Evolutionary conservation across 2,888 invertebrate species (phyloP).

Genomic region (Caradrina clavipalpis): DNA sequence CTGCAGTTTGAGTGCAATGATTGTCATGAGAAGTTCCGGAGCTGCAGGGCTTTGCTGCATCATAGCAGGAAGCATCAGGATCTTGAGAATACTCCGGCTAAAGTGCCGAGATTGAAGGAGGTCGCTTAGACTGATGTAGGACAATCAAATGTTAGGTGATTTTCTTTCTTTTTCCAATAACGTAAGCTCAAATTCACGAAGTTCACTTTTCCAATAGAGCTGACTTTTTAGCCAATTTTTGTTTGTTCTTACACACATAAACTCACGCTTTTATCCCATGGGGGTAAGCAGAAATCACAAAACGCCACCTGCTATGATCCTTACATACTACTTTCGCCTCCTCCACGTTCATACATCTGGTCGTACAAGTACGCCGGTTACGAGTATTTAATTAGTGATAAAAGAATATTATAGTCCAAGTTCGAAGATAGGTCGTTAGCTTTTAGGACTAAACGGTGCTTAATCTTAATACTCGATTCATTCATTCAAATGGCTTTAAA

Average conservation of each 20-base stretch:
- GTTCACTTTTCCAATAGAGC: not conserved
- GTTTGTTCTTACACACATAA: not conserved
- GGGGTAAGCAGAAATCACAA: too few species aligned
- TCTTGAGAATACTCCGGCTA: conserved; percentile 14
- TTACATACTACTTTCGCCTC: too few species aligned
- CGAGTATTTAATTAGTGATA: too few species aligned
- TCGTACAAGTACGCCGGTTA: too few species aligned
- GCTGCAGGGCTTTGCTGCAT: conserved; percentile 75
- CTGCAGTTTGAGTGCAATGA: conserved; percentile 73
- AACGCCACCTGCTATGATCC: too few species aligned
- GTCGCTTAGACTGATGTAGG: conserved; percentile 3
- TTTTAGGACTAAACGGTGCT: not conserved
- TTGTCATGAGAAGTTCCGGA: conserved; percentile 79
- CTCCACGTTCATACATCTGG: too few species aligned
- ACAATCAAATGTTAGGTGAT: not conserved
- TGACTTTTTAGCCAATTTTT: too few species aligned
- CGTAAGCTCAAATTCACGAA: not conserved
- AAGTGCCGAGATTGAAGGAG: conserved; percentile 9
- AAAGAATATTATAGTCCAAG: not conserved
- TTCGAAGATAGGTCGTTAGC: not conserved
- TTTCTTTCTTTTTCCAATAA: not conserved
- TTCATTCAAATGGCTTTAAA: too few species aligned
- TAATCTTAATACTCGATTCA: too few species aligned
- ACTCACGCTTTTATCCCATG: too few species aligned
- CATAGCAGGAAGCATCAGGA: conserved; percentile 78